These are phyloP conservation scores for Ganaspis brasiliensis DNA, from an alignment of 2,888 invertebrate genomes.

Conservation along the genomic window DNA sequence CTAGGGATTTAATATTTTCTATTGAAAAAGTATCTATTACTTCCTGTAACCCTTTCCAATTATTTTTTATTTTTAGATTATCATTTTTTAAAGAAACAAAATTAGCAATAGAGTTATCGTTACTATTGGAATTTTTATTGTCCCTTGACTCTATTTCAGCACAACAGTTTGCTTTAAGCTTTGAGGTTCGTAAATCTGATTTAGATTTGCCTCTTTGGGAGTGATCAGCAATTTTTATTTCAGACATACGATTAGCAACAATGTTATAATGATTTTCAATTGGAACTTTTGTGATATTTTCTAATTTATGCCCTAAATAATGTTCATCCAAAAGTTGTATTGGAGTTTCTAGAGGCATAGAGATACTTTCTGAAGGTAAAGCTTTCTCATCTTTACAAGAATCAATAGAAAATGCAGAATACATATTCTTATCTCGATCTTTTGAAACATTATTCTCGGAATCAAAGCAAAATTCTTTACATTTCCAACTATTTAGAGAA, in stretches of 20 bases:
- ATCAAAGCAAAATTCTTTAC: constrained; percentile 73
- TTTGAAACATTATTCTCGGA: constrained; percentile 65
- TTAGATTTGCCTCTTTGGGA: no score
- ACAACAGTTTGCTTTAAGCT: no score
- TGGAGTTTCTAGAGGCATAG: constrained; percentile 76
- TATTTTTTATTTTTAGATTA: neutral
- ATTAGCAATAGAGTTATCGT: neutral
- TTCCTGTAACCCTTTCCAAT: neutral
- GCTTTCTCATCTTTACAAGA: constrained; percentile 70
- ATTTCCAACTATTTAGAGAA: constrained; percentile 73
- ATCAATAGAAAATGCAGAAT: constrained; percentile 73
- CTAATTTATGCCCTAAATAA: constrained; percentile 65
- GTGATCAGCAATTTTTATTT: no score
- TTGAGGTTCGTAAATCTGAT: no score
- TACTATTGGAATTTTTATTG: neutral
- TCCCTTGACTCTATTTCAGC: no score
- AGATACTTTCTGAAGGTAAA: constrained; percentile 76
- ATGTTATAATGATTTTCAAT: constrained; percentile 71
- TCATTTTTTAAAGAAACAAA: neutral
- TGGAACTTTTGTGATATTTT: constrained; percentile 75
- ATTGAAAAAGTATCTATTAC: neutral
- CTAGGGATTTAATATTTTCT: neutral
- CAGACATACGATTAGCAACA: no score
- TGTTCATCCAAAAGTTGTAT: constrained; percentile 76
- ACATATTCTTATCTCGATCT: constrained; percentile 62